Evolutionary conservation across 2,797 vertebrate genomes (phyloP), one percentile per base, ranked within the genome.

Genomic region (Rhinoraja longicauda): DNA sequence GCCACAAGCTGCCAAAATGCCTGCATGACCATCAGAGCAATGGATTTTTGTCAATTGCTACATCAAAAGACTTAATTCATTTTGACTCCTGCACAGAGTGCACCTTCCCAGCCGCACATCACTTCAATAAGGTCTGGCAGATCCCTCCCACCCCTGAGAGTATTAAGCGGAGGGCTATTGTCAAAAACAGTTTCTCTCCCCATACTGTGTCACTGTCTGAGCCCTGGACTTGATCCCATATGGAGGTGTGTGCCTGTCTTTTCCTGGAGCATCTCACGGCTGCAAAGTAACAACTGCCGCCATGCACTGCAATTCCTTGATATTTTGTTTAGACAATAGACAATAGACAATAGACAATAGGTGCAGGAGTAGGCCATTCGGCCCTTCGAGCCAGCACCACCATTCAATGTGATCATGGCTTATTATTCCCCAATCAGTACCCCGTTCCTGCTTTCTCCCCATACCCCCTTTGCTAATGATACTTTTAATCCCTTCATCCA

Each of bases 31-130:
- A 75, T 53, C 70, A 5, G 24, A 73, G 90, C 88, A 92, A 93
- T n/a, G 93, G 93, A 57, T 90, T 94, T 94, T 94, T 93, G 95
- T 96, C 95, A 96, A 95, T 95, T 96, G 95, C 96, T 96, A 96
- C 91, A 93, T 95, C 95, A 94, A 96, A 96, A 93, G 95, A 96
- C 95, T 95, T 98, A 97, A 97, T 98, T 96, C 96, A 96, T 97
- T 96, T 96, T 97, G 97, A 97, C 96, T 96, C 96, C 96, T 94
- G 96, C 97, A 97, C 93, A 95, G 95, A 96, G 96, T 97, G 97
- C 96, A 97, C 97, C 97, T 97, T 97, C 96, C 95, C 94, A 96
- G 97, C 94, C 94, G 93, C 96, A 95, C 96, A 95, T 98, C 97
- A 97, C 2, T 86, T 94, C 96, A 93, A 98, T 95, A 94, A 95